Evolutionary conservation across 2,888 invertebrate species (phyloP).

Genomic region (Leptinotarsa juncta): DNA sequence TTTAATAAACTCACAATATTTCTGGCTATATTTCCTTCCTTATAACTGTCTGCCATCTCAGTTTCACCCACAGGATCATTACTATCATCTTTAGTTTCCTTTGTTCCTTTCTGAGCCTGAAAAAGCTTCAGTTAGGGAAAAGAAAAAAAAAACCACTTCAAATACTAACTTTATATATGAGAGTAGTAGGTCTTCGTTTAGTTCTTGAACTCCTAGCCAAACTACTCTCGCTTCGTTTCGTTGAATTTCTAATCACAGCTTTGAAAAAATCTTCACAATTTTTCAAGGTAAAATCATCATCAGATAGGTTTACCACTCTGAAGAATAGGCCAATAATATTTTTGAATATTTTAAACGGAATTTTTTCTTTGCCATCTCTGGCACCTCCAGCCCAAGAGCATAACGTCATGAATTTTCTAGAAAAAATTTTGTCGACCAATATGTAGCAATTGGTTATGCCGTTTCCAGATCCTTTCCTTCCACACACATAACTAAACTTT

Average conservation of each 20-base stretch:
- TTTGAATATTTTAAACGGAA: constrained; percentile 41
- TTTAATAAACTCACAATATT: no score
- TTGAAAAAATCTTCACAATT: constrained; percentile 44
- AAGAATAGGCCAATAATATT: constrained; percentile 42
- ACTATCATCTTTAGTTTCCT: no score
- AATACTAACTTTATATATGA: neutral
- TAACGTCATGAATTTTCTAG: constrained; percentile 41
- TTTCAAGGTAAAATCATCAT: constrained; percentile 36
- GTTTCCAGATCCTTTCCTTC: constrained; percentile 30
- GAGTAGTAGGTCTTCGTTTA: constrained; percentile 29
- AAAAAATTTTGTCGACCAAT: constrained; percentile 42
- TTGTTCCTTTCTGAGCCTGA: constrained; percentile 37
- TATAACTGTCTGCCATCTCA: no score
- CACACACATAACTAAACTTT: constrained; percentile 36
- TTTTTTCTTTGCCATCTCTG: constrained; percentile 38
- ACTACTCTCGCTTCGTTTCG: constrained; percentile 22
- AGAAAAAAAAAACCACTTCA: neutral
- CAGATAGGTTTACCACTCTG: constrained; percentile 31
- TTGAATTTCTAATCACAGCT: constrained; percentile 35
- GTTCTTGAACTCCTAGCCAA: constrained; percentile 21
- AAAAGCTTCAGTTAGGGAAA: constrained; percentile 16
- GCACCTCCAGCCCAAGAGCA: constrained; percentile 46
- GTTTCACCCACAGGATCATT: no score
- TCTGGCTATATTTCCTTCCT: no score
- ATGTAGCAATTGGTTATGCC: constrained; percentile 39